phyloP scores from a whole-genome alignment of 2,797 vertebrate genomes.

The Octomys mimax region DNA sequence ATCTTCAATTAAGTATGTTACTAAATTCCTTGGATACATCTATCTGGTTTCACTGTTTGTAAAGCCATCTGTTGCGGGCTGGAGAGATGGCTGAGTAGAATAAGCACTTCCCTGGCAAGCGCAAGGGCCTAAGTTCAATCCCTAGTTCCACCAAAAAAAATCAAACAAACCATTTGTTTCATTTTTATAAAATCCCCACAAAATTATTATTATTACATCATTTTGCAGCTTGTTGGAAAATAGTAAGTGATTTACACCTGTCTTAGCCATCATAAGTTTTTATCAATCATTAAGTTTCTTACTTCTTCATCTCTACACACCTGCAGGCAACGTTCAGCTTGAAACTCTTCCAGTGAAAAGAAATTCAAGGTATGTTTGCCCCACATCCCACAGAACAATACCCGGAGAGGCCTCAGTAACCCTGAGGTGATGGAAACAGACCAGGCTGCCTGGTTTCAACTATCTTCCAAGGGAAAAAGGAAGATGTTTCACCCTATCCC shows the following conservation, averaged over 20 bases:
- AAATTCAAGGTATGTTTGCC: constrained; percentile 46
- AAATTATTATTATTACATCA: constrained; percentile 25
- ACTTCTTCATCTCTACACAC: constrained; percentile 41
- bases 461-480: constrained; percentile 25
- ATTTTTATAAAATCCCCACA: not conserved
- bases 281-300: not conserved
- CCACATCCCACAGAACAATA: constrained; percentile 16
- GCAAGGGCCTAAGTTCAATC: too few relatives aligned
- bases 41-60: not conserved
- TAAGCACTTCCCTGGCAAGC: too few relatives aligned
- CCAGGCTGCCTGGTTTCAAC: constrained; percentile 46
- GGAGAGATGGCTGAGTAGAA: too few relatives aligned
- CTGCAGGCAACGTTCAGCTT: constrained; percentile 66
- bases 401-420: constrained; percentile 11
- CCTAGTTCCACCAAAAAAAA: too few relatives aligned
- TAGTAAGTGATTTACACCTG: constrained; percentile 50
- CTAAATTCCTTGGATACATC: constrained; percentile 10
- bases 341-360: not conserved
- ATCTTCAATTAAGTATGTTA: not conserved
- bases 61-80: not conserved
- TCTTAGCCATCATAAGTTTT: not conserved
- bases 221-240: constrained; percentile 28
- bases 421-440: constrained; percentile 62
- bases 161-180: not conserved
- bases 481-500: constrained; percentile 73